Evolutionary conservation across 30 jellyfish, hydroid and myxozoan species (phyloP).

Genomic region (Hydractinia echinata): DNA sequence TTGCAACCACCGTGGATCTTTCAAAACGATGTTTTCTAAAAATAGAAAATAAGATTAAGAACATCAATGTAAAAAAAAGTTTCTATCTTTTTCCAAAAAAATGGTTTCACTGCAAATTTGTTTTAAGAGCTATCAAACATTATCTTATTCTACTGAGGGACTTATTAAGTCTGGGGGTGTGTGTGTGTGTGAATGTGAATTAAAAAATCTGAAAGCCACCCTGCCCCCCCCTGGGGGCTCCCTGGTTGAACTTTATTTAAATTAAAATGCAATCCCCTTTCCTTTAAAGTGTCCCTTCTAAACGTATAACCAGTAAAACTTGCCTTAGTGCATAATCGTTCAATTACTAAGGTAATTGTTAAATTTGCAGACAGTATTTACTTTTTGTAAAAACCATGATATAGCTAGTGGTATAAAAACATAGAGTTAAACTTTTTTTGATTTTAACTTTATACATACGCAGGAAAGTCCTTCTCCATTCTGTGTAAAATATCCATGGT

Average conservation of each 20-base stretch:
- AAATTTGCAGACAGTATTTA: too few relatives aligned
- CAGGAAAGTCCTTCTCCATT: conserved; percentile 98
- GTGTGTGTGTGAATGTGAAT: too few relatives aligned
- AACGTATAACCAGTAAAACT: not conserved
- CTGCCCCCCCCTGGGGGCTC: too few relatives aligned
- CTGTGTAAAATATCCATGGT: conserved; percentile 74
- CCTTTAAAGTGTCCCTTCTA: too few relatives aligned
- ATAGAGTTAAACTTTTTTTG: not conserved
- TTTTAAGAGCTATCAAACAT: too few relatives aligned
- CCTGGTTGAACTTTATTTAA: too few relatives aligned
- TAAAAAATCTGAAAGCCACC: too few relatives aligned
- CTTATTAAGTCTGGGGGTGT: too few relatives aligned
- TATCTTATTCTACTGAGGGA: too few relatives aligned
- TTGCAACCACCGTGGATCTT: conserved; percentile 75
- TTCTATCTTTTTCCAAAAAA: not conserved
- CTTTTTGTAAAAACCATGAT: too few relatives aligned
- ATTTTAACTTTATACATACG: conserved; percentile 37
- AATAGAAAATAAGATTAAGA: not conserved
- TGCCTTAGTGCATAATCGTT: not conserved
- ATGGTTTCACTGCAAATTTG: not conserved
- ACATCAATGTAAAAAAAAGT: not conserved
- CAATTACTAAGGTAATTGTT: not conserved
- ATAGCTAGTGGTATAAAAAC: not conserved
- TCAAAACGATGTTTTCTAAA: conserved; percentile 91
- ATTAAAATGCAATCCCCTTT: too few relatives aligned